phyloP scores from a whole-genome alignment of 2,113 vertebrate species.

The Salvelinus namaycush region DNA sequence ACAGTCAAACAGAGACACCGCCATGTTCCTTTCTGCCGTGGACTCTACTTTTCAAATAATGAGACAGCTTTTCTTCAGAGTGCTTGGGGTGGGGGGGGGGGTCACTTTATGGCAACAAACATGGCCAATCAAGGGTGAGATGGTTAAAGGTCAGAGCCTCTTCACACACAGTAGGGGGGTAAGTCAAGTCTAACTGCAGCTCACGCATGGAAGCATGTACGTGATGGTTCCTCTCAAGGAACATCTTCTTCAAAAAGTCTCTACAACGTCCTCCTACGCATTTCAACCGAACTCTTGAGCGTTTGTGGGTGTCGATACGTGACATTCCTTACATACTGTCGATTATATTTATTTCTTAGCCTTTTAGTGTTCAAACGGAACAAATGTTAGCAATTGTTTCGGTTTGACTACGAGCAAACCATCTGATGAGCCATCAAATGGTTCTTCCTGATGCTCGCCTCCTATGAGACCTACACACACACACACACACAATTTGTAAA shows the following conservation, averaged over 20 bases:
- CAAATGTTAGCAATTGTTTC: no score
- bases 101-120: background rate
- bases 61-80: background rate
- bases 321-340: no score
- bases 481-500: conserved; percentile 23
- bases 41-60: background rate
- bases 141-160: background rate
- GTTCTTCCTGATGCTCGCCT: no score
- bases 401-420: no score
- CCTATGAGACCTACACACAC: background rate
- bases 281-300: background rate
- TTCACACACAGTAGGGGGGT: background rate
- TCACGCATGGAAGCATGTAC: background rate
- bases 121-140: background rate
- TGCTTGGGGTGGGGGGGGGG: background rate
- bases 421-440: background rate
- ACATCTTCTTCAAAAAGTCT: background rate
- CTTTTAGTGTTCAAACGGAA: no score
- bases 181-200: background rate
- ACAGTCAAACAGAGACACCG: background rate
- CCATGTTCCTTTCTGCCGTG: background rate
- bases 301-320: no score
- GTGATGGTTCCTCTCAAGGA: background rate
- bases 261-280: background rate
- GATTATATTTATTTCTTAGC: no score